Evolutionary conservation across 2,888 invertebrate species (phyloP).

Genomic region (Margaritifera margaritifera): DNA sequence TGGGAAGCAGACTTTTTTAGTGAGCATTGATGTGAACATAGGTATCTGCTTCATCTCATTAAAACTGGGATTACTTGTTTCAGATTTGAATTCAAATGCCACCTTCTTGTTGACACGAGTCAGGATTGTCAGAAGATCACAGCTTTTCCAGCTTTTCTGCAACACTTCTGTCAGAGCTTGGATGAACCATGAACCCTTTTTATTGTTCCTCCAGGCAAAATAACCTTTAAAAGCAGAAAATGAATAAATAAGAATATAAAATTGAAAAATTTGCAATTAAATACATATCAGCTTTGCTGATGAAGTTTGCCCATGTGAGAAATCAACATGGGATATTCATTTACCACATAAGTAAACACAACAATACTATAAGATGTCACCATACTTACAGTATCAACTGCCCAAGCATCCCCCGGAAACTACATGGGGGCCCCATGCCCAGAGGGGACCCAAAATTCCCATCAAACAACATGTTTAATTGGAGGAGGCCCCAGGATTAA

Average conservation of each 20-base stretch:
- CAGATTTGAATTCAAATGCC: slow-evolving; percentile 68
- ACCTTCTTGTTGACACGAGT: slow-evolving; percentile 69
- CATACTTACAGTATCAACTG: no score
- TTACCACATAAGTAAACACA: no score
- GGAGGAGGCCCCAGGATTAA: no score
- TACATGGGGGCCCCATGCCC: no score
- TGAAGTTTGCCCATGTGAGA: no score
- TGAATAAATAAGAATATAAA: not conserved
- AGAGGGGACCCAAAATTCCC: no score
- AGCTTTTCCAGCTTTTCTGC: slow-evolving; percentile 47
- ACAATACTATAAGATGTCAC: no score
- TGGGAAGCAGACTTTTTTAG: slow-evolving; percentile 64
- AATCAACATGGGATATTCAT: no score
- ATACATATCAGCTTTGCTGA: no score
- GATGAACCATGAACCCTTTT: slow-evolving; percentile 71
- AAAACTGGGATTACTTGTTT: slow-evolving; percentile 60
- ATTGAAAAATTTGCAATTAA: no score
- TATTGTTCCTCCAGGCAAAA: slow-evolving; percentile 71
- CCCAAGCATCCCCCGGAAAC: no score
- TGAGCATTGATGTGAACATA: slow-evolving; percentile 68
- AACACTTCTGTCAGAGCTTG: slow-evolving; percentile 67
- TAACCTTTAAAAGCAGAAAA: slow-evolving; percentile 50
- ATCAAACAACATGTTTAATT: no score
- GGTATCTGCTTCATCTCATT: slow-evolving; percentile 68
- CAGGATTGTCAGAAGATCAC: slow-evolving; percentile 66